A percentile compares a stretch with the other conserved stretches of the same genome.
Conservation (phyloP, 2,888 invertebrate species). For the Adelognathus sp. region DNA sequence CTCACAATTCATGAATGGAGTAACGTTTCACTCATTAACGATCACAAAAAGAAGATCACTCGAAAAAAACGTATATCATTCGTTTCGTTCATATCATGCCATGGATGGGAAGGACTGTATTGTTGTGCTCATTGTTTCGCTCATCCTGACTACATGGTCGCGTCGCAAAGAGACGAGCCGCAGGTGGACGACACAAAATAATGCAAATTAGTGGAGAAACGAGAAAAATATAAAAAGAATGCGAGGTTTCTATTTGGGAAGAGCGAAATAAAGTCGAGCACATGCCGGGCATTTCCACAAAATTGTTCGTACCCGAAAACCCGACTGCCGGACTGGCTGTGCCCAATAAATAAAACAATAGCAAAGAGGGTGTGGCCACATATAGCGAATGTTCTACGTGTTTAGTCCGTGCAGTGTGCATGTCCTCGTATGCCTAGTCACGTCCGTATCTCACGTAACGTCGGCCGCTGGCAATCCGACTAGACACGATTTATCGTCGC, state of each 20-base stretch:
- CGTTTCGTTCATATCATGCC: too few species aligned
- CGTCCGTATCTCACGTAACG: constrained; percentile 54
- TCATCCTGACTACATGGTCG: neutral
- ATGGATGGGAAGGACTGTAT: too few species aligned
- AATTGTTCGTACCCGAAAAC: constrained; percentile 41
- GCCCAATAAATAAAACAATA: constrained; percentile 19
- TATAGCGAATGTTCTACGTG: constrained; percentile 18
- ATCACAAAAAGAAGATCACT: too few species aligned
- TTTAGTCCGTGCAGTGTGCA: constrained; percentile 20
- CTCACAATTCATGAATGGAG: neutral
- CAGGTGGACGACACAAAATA: constrained; percentile 13
- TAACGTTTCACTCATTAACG: too few species aligned
- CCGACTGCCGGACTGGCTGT: constrained; percentile 20
- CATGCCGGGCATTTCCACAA: constrained; percentile 19
- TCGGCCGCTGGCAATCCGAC: constrained; percentile 42
- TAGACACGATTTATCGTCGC: constrained; percentile 55
- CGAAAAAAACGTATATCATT: too few species aligned
- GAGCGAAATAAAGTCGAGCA: neutral
- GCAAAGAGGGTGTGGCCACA: constrained; percentile 18
- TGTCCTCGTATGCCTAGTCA: constrained; percentile 31
- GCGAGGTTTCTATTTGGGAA: neutral
- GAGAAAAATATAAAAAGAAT: neutral
- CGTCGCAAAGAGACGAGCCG: neutral
- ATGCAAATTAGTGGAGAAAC: neutral
- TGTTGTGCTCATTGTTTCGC: too few species aligned